Conservation (phyloP, 2,113 vertebrate species). For the Boulengeromyrus knoepffleri region DNA sequence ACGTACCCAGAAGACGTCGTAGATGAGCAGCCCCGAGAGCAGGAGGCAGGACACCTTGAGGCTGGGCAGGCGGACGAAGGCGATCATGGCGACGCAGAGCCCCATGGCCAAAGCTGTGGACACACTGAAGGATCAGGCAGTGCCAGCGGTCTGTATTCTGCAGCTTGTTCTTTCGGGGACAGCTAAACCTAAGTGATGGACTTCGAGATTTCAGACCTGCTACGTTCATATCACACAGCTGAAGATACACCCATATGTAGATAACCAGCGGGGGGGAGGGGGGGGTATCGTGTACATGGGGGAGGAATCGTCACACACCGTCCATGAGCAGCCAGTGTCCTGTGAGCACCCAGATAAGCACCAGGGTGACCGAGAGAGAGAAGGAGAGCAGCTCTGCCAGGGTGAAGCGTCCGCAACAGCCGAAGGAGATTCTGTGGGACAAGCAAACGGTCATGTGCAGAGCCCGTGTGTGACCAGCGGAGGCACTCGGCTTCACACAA, state of each 20-base stretch:
- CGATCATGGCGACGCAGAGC: slow-evolving; percentile 97
- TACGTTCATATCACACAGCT: not conserved
- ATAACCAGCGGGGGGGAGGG: not conserved
- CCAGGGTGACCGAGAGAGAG: slow-evolving; percentile 91
- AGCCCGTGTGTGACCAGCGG: not conserved
- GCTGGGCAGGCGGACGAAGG: slow-evolving; percentile 95
- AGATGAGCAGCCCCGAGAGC: slow-evolving; percentile 95
- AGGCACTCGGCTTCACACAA: not conserved
- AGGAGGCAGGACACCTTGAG: slow-evolving; percentile 98
- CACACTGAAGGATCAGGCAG: not conserved
- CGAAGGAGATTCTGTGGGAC: slow-evolving; percentile 87
- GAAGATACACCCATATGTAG: not conserved
- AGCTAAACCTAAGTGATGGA: not conserved
- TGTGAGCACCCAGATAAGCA: slow-evolving; percentile 98
- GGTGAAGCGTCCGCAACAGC: slow-evolving; percentile 97
- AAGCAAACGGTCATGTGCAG: not conserved
- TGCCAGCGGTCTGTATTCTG: not conserved
- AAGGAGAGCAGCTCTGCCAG: slow-evolving; percentile 93
- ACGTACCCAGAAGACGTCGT: slow-evolving; percentile 98
- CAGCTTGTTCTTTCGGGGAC: not conserved
- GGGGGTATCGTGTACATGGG: not conserved
- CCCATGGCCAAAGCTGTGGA: slow-evolving; percentile 91
- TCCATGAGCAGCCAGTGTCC: slow-evolving; percentile 99
- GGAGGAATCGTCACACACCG: slow-evolving; percentile 60
- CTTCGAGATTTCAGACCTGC: not conserved